Base-by-base conservation (phyloP, 2,888 invertebrate species). In the Drepana falcataria region DNA sequence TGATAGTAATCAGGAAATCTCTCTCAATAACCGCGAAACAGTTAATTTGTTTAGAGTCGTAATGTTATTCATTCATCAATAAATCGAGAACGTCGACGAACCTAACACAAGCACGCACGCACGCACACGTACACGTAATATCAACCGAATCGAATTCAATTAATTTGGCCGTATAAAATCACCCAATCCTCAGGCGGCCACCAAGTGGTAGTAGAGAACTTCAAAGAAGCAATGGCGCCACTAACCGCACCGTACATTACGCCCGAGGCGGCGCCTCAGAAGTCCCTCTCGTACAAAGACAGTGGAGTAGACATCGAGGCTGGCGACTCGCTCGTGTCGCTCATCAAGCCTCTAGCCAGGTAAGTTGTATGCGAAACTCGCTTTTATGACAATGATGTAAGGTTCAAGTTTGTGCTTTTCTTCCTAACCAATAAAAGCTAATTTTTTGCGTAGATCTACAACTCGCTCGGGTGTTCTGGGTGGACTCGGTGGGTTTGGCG, bases 301-400 rank as follows among this genome's bases (percentile, higher is more conserved):
- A 93, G 95, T 70, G 98, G 98, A 0, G 98, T 98, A 0, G 96
- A 97, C 77, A 97, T 98, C 57, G 93, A 93, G 53, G 96, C 96
- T 1, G 98, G 97, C 0, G 96, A 98, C 78, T 93, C 93, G 2
- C 91, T 98, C 3, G 95, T 98, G 0, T 91, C 94, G 0, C 86
- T 93, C 66, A 96, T 97, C 69, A 95, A 95, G 71, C 93, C 94
- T 4, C 65, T 94, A 40, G 91, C 91, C 2, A 87, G 88, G 89
- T 87, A 54, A 63, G 65, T 61, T 2, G 21, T 34, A 47, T 34
- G 34, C 4, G 37, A 5, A 9, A 44, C 2, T 48, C n/a, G 33
- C 41, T 37, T 4, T 44, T 21, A 5, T 52, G 21, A 21, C 21
- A 21, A 21, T 21, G 21, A 1, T 21, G 21, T 21, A 21, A 21